Percentiles rank a stretch among this genome's conserved stretches.
phyloP scores from a whole-genome alignment of 2,113 vertebrate species.

The Cebus imitator region DNA sequence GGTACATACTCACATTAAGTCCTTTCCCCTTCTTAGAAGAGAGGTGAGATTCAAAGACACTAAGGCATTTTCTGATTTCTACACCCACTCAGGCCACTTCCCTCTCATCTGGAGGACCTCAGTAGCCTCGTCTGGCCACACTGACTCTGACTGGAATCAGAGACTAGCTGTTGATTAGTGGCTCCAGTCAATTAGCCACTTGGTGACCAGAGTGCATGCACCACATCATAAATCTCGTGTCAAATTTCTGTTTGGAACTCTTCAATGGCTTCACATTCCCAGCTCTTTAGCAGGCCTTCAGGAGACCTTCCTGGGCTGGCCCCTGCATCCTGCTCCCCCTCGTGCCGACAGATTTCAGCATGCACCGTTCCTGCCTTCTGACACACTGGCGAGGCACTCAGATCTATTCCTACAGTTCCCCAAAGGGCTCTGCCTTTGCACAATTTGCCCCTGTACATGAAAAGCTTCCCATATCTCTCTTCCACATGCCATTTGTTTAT shows the following conservation, averaged over 20 bases:
- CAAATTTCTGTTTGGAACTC: neutral
- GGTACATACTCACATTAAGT: too few species aligned
- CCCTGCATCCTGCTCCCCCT: neutral
- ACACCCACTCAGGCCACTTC: too few species aligned
- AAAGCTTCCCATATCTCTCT: neutral
- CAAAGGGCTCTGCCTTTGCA: neutral
- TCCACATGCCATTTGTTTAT: neutral
- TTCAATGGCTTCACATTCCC: neutral
- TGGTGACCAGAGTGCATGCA: neutral
- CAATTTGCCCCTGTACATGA: neutral
- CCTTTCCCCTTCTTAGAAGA: neutral
- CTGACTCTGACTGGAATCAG: neutral
- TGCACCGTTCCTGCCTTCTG: neutral
- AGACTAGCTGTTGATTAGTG: neutral
- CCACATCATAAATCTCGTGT: neutral
- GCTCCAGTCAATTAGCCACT: too few species aligned
- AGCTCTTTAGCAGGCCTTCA: neutral
- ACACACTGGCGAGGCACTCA: rapidly evolving
- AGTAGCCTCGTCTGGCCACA: neutral
- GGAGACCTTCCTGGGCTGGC: too few species aligned
- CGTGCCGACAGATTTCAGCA: rapidly evolving
- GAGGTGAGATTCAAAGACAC: neutral
- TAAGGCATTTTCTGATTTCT: too few species aligned
- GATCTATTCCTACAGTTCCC: neutral
- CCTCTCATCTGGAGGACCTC: too few species aligned